These are phyloP conservation scores for Zelostemma sp. DNA, from an alignment of 1,140 invertebrate genomes.

Conservation along the genomic window DNA sequence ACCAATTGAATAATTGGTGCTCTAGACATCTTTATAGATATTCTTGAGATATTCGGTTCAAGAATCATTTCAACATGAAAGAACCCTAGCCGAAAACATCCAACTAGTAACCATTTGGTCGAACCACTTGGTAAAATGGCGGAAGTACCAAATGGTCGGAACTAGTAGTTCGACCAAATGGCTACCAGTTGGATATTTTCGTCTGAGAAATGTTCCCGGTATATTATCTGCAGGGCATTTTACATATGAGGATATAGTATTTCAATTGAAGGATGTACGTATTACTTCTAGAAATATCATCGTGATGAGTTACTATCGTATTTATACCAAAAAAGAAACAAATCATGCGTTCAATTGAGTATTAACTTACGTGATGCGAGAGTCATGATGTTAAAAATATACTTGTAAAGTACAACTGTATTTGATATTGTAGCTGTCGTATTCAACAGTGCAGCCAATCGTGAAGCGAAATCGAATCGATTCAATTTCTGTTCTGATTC, in stretches of 20 bases:
- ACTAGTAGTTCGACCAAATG: not conserved
- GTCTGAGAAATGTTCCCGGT: too few species aligned
- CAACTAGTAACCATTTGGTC: too few species aligned
- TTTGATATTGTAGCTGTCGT: slow-evolving; percentile 32
- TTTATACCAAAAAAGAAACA: slow-evolving; percentile 25
- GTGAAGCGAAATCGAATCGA: slow-evolving; percentile 60
- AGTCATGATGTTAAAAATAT: slow-evolving; percentile 25
- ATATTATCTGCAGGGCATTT: too few species aligned
- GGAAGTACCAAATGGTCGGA: not conserved
- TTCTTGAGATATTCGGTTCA: too few species aligned
- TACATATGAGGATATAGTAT: too few species aligned
- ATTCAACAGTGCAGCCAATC: slow-evolving; percentile 49
- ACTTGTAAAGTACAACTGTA: slow-evolving; percentile 15
- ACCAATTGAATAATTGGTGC: too few species aligned
- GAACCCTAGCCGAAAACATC: too few species aligned
- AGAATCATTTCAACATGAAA: too few species aligned
- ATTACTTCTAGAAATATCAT: slow-evolving; percentile 15
- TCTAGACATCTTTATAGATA: too few species aligned
- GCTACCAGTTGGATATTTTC: too few species aligned
- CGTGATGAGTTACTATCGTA: slow-evolving; percentile 14
- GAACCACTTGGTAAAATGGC: too few species aligned
- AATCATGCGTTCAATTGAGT: slow-evolving; percentile 24
- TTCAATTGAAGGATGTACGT: slow-evolving; percentile 1
- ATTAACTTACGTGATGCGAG: slow-evolving; percentile 27
- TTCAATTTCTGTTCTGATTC: slow-evolving; percentile 63